Evolutionary conservation across 2,888 invertebrate species (phyloP).

Genomic region (Hyposoter dolosus): DNA sequence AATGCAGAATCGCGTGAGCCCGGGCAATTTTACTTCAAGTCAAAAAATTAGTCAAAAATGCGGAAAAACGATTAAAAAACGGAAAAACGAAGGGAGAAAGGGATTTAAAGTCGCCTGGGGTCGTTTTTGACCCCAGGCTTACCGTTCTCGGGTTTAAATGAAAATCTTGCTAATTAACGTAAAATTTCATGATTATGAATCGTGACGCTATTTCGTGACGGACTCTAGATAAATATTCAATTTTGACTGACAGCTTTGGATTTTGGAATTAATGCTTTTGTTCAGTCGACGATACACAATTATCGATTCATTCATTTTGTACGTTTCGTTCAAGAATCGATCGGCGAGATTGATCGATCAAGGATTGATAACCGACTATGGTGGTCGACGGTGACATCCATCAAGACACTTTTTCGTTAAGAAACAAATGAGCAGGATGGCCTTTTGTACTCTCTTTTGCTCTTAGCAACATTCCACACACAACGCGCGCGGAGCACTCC

Average conservation of each 20-base stretch:
- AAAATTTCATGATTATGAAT: neutral
- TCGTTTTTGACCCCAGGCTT: too few species aligned
- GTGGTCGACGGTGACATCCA: conserved; percentile 33
- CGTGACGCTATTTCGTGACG: neutral
- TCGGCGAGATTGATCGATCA: conserved; percentile 14
- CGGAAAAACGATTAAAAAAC: too few species aligned
- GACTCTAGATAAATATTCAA: neutral
- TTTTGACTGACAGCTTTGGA: neutral
- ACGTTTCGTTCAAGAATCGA: neutral
- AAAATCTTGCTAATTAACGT: neutral
- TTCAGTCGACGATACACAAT: neutral
- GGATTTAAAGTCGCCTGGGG: too few species aligned
- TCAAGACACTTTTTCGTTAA: conserved; percentile 41
- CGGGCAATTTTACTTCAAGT: too few species aligned
- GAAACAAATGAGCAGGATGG: conserved; percentile 39
- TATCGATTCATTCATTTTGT: conserved; percentile 1
- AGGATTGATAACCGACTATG: conserved; percentile 23
- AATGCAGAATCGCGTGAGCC: too few species aligned
- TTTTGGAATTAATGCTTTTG: neutral
- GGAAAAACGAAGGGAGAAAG: too few species aligned
- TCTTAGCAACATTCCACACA: conserved; percentile 42
- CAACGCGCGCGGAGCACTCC: conserved; percentile 29
- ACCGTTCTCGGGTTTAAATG: neutral
- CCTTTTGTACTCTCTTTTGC: conserved; percentile 49
- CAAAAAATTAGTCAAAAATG: too few species aligned